Conservation (phyloP, 1,140 invertebrate species). For the Leucophenga varia region DNA sequence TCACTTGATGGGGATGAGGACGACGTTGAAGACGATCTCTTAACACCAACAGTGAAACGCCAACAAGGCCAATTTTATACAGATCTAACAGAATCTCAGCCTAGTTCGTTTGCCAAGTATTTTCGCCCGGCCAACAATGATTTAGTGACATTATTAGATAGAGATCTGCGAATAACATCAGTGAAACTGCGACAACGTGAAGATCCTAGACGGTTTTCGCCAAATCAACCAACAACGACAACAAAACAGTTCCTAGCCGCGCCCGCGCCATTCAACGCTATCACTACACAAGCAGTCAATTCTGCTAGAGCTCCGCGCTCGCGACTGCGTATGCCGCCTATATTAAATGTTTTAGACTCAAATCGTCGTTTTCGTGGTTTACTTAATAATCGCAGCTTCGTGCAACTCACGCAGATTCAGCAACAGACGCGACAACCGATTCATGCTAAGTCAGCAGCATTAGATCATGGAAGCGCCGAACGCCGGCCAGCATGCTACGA, state of each 20-base stretch:
- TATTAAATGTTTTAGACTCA: conserved; percentile 44
- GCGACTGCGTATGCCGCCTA: conserved; percentile 42
- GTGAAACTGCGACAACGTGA: conserved; percentile 33
- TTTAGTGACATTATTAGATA: conserved; percentile 31
- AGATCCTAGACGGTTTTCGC: too few relatives aligned
- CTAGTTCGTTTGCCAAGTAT: too few relatives aligned
- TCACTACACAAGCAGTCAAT: conserved; percentile 17
- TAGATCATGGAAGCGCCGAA: conserved; percentile 25
- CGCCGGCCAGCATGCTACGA: too few relatives aligned
- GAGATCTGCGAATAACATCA: conserved; percentile 35
- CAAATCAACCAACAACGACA: conserved; percentile 15
- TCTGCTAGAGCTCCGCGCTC: conserved; percentile 20
- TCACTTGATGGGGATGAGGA: conserved; percentile 33
- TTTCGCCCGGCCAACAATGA: conserved; percentile 20
- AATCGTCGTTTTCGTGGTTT: conserved; percentile 39
- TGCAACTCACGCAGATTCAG: conserved; percentile 48
- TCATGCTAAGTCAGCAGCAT: conserved; percentile 41
- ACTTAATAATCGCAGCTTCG: conserved; percentile 44
- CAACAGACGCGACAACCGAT: conserved; percentile 20
- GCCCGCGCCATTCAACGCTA: conserved; percentile 3
- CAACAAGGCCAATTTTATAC: conserved; percentile 9
- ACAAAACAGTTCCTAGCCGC: conserved; percentile 5
- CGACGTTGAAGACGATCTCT: conserved; percentile 33
- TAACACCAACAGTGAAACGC: conserved; percentile 31
- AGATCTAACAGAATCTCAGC: too few relatives aligned